A percentile compares a stretch with the other conserved stretches of the same genome.
Evolutionary conservation across 2,797 vertebrate genomes (phyloP).

Genomic region (Florisuga fusca): DNA sequence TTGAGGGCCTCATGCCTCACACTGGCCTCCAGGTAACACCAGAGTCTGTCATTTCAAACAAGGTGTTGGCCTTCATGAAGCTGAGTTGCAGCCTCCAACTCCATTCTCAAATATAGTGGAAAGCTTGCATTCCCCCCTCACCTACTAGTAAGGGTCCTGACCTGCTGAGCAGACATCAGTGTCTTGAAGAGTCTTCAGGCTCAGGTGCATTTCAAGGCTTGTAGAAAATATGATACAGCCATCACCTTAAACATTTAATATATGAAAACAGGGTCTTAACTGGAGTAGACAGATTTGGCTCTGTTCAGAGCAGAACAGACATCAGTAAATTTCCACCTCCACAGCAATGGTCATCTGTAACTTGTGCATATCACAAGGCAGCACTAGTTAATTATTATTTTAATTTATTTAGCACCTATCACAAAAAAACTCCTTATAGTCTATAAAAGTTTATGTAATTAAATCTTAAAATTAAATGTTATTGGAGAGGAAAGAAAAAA

Average conservation of each 20-base stretch:
- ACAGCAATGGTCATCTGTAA: not conserved
- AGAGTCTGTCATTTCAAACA: not conserved
- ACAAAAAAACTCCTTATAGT: not conserved
- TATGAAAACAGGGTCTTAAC: not conserved
- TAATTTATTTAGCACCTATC: not conserved
- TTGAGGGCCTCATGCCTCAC: rapidly evolving
- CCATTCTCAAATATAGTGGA: not conserved
- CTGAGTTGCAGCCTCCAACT: not conserved
- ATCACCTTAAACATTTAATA: not conserved
- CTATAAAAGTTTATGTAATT: not conserved
- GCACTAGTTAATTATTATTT: not conserved
- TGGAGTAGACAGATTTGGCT: not conserved
- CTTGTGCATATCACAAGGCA: not conserved
- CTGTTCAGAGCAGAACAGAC: not conserved
- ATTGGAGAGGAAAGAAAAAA: not conserved
- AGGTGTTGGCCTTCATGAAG: not conserved
- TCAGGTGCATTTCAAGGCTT: not conserved
- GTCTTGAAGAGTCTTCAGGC: not conserved
- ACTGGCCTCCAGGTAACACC: not conserved
- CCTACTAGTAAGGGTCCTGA: not conserved
- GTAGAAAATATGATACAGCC: not conserved
- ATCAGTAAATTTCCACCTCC: not conserved
- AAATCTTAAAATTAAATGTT: not conserved
- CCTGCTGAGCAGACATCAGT: not conserved
- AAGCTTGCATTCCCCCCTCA: not conserved